Conservation (phyloP, 1,140 invertebrate species). For the Zaprionus nigranus region DNA sequence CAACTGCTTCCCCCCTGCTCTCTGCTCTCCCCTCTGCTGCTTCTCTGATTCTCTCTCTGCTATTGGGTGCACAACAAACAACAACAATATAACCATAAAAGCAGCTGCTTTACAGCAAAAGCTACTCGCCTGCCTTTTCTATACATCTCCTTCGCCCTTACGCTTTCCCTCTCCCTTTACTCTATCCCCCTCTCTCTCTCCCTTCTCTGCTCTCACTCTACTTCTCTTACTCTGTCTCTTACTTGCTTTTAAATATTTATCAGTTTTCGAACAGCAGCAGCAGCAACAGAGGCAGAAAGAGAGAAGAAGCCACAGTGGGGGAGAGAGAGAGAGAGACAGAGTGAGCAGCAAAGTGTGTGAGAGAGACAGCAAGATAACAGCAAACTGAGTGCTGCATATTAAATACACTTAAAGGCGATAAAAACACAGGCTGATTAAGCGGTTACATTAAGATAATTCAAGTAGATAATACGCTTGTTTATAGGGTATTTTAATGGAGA, state of each 20-base stretch:
- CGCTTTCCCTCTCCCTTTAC: too few species aligned
- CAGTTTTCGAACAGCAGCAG: conserved; percentile 43
- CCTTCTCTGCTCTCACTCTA: neutral
- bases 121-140: conserved; percentile 8
- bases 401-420: conserved; percentile 19
- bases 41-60: conserved; percentile 1
- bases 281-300: conserved; percentile 5
- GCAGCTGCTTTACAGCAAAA: conserved; percentile 35
- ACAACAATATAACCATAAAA: conserved; percentile 41
- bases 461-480: conserved; percentile 5
- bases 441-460: conserved; percentile 10
- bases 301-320: neutral
- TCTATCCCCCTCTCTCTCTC: neutral
- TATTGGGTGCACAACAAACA: conserved; percentile 21
- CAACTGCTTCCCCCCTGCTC: neutral
- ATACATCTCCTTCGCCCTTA: neutral
- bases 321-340: conserved; percentile 3
- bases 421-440: conserved; percentile 9
- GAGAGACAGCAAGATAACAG: neutral
- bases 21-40: neutral
- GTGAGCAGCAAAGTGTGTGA: neutral
- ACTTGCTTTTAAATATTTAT: conserved; percentile 69
- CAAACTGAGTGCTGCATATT: conserved; percentile 1
- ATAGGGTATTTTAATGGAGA: neutral
- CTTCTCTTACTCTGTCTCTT: neutral